Percentiles rank a stretch among this genome's conserved stretches.
These are phyloP conservation scores for Triplophysa rosa DNA, from an alignment of 2,113 vertebrate genomes.

Conservation along the genomic window DNA sequence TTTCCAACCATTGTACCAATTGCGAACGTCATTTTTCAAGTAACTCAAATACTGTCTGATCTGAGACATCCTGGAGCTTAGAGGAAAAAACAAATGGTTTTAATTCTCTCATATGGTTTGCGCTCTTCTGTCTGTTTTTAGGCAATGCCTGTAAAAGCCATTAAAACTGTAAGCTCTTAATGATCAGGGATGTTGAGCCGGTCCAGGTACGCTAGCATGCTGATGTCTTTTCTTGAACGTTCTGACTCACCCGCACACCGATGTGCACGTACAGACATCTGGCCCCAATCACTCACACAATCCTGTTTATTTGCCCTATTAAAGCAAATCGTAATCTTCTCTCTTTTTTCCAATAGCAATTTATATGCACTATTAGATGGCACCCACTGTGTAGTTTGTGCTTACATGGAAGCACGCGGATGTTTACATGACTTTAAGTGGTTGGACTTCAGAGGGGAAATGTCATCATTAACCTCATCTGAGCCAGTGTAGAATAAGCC, in stretches of 20 bases:
- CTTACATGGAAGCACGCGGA: conserved; percentile 64
- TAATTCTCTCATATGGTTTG: neutral
- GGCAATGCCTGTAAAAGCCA: neutral
- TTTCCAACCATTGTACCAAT: conserved; percentile 3
- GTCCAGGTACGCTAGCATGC: conserved; percentile 10
- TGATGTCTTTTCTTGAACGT: conserved; percentile 55
- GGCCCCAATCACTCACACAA: conserved; percentile 70
- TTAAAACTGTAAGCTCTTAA: conserved; percentile 64
- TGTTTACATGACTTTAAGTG: conserved; percentile 69
- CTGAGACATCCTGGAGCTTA: conserved; percentile 1
- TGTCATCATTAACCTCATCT: conserved; percentile 62
- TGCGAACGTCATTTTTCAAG: conserved; percentile 3
- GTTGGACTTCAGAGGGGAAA: conserved; percentile 65
- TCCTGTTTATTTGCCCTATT: conserved; percentile 72
- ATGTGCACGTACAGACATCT: conserved; percentile 1
- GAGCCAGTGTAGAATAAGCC: conserved; percentile 6
- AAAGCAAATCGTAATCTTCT: conserved; percentile 63
- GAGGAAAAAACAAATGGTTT: neutral
- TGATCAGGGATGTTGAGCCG: conserved; percentile 55
- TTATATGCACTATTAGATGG: conserved; percentile 71
- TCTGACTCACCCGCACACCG: neutral
- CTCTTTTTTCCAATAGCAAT: conserved; percentile 62
- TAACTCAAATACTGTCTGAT: conserved; percentile 1
- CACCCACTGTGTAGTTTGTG: conserved; percentile 69
- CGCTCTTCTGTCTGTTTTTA: neutral